Evolutionary conservation across 2,797 vertebrate genomes (phyloP), one percentile per base, ranked within the genome.

Genomic region (Streptopelia turtur): DNA sequence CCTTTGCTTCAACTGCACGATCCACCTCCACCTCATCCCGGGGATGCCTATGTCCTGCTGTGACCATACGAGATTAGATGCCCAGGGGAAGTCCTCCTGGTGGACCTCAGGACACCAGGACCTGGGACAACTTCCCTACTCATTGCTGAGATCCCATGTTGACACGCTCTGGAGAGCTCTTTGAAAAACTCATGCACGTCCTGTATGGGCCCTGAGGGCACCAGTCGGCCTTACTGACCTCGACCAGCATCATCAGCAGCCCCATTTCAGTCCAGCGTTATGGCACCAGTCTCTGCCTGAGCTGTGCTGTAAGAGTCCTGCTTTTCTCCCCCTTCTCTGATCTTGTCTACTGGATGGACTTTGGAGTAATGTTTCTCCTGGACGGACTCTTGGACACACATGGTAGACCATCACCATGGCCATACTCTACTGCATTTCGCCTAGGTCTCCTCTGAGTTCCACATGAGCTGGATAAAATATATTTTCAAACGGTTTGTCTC

Each of bases 21-120:
- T 31, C 31, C 7, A 11, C 13, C 17, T 6, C 23, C 30, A 50
- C 4, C 16, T 33, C 4, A 0, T 10, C 30, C 41, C 0, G 0
- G 55, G 60, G 28, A 60, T 21, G 10, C 30, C 56, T 33, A 9
- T 13, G 50, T 47, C 22, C 31, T 33, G 11, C 3, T 1, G 14
- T 43, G 30, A 43, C 5, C 0, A 1, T 49, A 30, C 10, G 52
- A 37, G 30, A 55, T 2, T 1, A n/a, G 13, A 16, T 24, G 23
- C 21, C 10, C 10, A 17, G 5, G 47, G 16, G 17, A 60, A 59
- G 8, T 66, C 25, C 24, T 91, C 6, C n/a, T 28, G 31, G 37
- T 33, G 9, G 1, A 45, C 12, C 6, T 23, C 8, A 63, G 30
- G 13, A 21, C 25, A 50, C 20, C 24, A 22, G 60, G 24, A 45